These are phyloP conservation scores for Tragelaphus strepsiceros DNA, from an alignment of 2,113 vertebrate species.

Conservation along the genomic window DNA sequence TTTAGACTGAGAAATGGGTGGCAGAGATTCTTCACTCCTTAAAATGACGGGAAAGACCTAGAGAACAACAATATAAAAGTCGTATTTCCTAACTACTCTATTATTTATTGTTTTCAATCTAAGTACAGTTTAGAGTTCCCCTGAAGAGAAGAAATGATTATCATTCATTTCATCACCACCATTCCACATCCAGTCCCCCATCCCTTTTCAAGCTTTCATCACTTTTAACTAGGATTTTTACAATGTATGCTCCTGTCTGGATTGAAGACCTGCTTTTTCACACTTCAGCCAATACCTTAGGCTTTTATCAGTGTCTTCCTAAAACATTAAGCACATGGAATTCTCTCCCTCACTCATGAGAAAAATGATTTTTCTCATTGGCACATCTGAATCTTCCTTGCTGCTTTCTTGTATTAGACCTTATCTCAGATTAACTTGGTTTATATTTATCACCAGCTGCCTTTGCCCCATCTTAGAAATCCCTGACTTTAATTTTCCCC, in stretches of 20 bases:
- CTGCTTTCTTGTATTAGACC: background rate
- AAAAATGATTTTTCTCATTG: background rate
- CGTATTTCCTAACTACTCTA: background rate
- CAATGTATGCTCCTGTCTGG: background rate
- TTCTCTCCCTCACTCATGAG: background rate
- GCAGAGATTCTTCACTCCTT: background rate
- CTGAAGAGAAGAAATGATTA: background rate
- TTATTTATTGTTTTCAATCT: background rate
- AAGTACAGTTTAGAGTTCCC: background rate
- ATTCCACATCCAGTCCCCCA: too few relatives aligned
- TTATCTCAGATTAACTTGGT: background rate
- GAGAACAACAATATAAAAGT: background rate
- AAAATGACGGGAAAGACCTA: background rate
- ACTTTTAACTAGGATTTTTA: background rate
- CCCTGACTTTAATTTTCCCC: background rate
- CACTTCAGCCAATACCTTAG: background rate
- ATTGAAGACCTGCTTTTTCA: background rate
- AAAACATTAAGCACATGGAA: background rate
- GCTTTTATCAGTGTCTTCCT: background rate
- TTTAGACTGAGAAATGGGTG: background rate
- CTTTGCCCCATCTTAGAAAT: background rate
- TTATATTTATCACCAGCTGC: background rate
- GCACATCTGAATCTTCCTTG: background rate
- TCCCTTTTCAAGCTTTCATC: background rate
- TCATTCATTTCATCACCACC: background rate